Percentiles rank a stretch among this genome's conserved stretches.
These are phyloP conservation scores for Saturnia japonica DNA, from an alignment of 2,888 invertebrate species.

Conservation along the genomic window DNA sequence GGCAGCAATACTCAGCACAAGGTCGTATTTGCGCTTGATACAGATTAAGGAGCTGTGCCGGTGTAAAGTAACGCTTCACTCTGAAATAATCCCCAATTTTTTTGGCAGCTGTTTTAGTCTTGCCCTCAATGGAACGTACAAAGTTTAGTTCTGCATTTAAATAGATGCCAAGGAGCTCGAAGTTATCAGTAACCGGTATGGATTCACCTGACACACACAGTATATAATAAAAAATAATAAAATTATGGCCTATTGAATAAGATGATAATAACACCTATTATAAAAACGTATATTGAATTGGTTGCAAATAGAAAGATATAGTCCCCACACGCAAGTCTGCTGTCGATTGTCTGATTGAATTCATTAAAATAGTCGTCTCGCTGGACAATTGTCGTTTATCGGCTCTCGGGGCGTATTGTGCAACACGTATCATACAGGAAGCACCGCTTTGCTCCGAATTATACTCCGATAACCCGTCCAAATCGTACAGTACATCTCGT, in stretches of 20 bases:
- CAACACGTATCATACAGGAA: slow-evolving; percentile 71
- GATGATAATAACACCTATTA: not conserved
- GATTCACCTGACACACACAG: not conserved
- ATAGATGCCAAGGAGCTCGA: not conserved
- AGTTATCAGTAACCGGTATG: not conserved
- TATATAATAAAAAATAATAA: not conserved
- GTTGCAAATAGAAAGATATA: slow-evolving; percentile 18
- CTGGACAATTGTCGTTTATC: slow-evolving; percentile 71
- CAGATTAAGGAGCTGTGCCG: too few species aligned
- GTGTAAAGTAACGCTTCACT: not conserved
- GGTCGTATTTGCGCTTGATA: not conserved
- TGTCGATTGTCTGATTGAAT: slow-evolving; percentile 71
- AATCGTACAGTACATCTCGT: slow-evolving; percentile 7
- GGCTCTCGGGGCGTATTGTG: slow-evolving; percentile 54
- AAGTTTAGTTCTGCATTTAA: not conserved
- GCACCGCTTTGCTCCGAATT: slow-evolving; percentile 66
- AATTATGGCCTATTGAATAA: not conserved
- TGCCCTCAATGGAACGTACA: not conserved
- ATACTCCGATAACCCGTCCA: slow-evolving; percentile 57
- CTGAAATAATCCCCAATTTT: not conserved
- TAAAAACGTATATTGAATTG: not conserved
- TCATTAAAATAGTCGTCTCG: slow-evolving; percentile 56
- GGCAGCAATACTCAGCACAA: not conserved
- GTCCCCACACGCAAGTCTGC: slow-evolving; percentile 24
- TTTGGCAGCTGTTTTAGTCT: not conserved